Percentiles rank a stretch among this genome's conserved stretches.
Evolutionary conservation across 1,140 invertebrate genomes (phyloP).

Genomic region (Drosophila burlai): DNA sequence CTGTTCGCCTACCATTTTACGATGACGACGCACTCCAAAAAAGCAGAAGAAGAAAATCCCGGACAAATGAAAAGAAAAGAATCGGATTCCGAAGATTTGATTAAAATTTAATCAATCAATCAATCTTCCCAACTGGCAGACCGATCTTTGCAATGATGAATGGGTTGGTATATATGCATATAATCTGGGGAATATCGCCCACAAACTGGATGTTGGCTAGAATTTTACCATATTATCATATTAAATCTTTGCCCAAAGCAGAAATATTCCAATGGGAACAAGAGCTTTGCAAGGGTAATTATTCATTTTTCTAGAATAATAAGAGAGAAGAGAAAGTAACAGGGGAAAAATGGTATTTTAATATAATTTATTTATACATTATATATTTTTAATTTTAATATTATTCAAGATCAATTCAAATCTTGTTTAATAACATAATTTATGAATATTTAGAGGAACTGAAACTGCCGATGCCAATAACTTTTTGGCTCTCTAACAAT

Average conservation of each 20-base stretch:
- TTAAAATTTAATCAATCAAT: conserved; percentile 52
- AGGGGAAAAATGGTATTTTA: too few relatives aligned
- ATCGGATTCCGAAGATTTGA: conserved; percentile 32
- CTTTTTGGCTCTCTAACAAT: too few relatives aligned
- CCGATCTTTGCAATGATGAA: conserved; percentile 37
- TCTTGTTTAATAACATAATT: background rate
- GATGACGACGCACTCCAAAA: conserved; percentile 49
- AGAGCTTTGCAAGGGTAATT: background rate
- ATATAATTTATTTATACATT: background rate
- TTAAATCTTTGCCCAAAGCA: background rate
- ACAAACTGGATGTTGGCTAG: background rate
- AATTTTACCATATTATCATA: background rate
- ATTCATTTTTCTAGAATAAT: background rate
- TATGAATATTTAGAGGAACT: too few relatives aligned
- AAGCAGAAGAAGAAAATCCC: conserved; percentile 10
- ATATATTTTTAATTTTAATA: background rate
- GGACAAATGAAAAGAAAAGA: conserved; percentile 17
- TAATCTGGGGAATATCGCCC: conserved; percentile 9
- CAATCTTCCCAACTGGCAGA: conserved; percentile 29
- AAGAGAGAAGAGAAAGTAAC: background rate
- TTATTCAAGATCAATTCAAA: background rate
- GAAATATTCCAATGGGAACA: conserved; percentile 1
- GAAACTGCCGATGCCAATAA: too few relatives aligned
- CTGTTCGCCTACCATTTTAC: conserved; percentile 20
- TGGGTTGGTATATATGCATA: conserved; percentile 6